Evolutionary conservation across 2,888 invertebrate species (phyloP).

Genomic region (Cacoxenus indagator): DNA sequence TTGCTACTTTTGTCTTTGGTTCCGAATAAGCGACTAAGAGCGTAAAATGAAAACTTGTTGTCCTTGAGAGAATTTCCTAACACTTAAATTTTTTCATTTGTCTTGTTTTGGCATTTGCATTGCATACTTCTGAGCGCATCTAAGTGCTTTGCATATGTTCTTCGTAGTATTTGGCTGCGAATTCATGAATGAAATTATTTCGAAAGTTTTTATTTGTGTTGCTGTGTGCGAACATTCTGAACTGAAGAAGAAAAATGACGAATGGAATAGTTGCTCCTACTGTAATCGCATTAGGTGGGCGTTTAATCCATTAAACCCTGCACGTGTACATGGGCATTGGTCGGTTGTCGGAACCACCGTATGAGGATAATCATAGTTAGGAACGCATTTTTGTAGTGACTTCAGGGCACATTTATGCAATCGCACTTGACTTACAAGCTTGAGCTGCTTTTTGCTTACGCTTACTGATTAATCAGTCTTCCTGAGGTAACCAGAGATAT

Average conservation of each 20-base stretch:
- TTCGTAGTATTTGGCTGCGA: not conserved
- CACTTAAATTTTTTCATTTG: constrained; percentile 23
- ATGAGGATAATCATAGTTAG: no score
- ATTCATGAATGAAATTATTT: constrained; percentile 45
- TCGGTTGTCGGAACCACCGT: no score
- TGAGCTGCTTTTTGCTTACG: no score
- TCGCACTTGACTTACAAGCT: no score
- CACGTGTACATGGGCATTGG: no score
- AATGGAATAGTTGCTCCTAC: no score
- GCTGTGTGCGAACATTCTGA: constrained; percentile 18
- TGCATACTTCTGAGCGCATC: constrained; percentile 1
- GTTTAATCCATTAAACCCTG: no score
- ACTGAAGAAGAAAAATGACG: constrained; percentile 6
- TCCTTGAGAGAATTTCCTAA: constrained; percentile 1
- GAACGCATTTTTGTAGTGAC: no score
- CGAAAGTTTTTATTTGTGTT: constrained; percentile 11
- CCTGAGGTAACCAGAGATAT: no score
- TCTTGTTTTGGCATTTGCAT: constrained; percentile 11
- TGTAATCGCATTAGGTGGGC: no score
- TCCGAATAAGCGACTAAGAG: not conserved
- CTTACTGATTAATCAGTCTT: no score
- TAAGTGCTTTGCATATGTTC: not conserved
- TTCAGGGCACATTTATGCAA: no score
- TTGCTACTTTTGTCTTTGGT: constrained; percentile 29
- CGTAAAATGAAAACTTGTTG: constrained; percentile 22